Conservation (phyloP, 1,140 invertebrate genomes). For the Ridgeia piscesae region DNA sequence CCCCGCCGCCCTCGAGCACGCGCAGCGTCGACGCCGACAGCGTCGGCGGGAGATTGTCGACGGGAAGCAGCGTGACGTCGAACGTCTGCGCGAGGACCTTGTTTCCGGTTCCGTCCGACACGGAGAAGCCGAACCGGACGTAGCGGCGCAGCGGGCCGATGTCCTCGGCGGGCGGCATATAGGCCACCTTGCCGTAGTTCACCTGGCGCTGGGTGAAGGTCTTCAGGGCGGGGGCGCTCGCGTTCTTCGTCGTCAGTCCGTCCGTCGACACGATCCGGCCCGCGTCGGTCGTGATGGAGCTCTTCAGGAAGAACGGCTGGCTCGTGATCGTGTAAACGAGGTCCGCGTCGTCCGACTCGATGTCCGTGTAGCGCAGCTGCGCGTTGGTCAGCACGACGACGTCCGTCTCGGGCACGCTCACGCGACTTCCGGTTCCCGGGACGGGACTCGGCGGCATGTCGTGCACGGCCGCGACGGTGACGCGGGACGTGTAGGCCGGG, state of each 20-base stretch:
- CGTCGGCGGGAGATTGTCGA: conserved; percentile 53
- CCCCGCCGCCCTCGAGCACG: conserved; percentile 54
- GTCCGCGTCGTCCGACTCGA: conserved; percentile 45
- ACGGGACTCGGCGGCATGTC: conserved; percentile 55
- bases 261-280: conserved; percentile 54
- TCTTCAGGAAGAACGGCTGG: conserved; percentile 53
- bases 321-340: conserved; percentile 52
- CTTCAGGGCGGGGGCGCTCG: conserved; percentile 34
- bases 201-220: conserved; percentile 58
- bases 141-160: conserved; percentile 55
- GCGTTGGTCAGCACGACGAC: conserved; percentile 52
- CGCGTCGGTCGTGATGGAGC: conserved; percentile 45
- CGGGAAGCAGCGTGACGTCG: conserved; percentile 54
- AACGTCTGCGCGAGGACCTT: conserved; percentile 55
- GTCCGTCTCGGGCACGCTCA: conserved; percentile 56
- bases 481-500: conserved; percentile 43
- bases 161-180: conserved; percentile 56
- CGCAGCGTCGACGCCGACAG: conserved; percentile 51
- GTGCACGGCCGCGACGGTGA: conserved; percentile 55
- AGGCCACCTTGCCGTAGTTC: conserved; percentile 57
- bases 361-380: conserved; percentile 54
- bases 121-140: conserved; percentile 55
- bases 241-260: conserved; percentile 46
- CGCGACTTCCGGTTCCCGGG: conserved; percentile 44
- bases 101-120: conserved; percentile 54